phyloP scores from a whole-genome alignment of 1,140 invertebrate genomes.

The Hyphantria cunea region DNA sequence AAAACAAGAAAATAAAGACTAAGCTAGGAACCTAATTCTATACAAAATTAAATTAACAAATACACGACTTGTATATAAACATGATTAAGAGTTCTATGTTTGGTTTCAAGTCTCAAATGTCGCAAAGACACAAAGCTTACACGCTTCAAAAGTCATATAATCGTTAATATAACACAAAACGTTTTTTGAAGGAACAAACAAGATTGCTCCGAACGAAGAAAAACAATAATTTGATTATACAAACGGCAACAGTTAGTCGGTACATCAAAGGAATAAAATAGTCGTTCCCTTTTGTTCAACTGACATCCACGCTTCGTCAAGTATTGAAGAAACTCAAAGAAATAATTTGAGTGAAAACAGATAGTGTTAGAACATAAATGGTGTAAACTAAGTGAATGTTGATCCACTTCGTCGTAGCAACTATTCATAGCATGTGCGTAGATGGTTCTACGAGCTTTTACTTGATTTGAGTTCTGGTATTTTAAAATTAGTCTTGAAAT shows the following conservation, averaged over 20 bases:
- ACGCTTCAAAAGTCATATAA: conserved; percentile 4
- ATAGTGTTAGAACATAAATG: neutral
- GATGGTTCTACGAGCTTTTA: too few species aligned
- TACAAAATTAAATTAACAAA: too few species aligned
- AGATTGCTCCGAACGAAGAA: neutral
- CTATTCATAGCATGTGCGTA: neutral
- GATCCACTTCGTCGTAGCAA: neutral
- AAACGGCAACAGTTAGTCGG: conserved; percentile 1
- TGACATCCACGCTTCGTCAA: neutral
- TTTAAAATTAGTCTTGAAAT: too few species aligned
- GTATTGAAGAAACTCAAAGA: neutral
- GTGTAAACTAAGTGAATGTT: too few species aligned
- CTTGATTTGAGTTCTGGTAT: too few species aligned
- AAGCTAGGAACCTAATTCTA: too few species aligned
- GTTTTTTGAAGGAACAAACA: conserved; percentile 13
- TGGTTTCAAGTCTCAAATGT: neutral
- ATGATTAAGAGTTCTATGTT: too few species aligned
- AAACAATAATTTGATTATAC: conserved; percentile 15
- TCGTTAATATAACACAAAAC: conserved; percentile 10
- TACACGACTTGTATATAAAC: too few species aligned
- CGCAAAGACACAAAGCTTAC: neutral
- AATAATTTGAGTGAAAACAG: too few species aligned
- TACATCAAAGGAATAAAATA: neutral
- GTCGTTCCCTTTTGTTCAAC: neutral
- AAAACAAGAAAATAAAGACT: too few species aligned